These are phyloP conservation scores for Seira musarum DNA, from an alignment of 2,888 invertebrate genomes.

Conservation along the genomic window DNA sequence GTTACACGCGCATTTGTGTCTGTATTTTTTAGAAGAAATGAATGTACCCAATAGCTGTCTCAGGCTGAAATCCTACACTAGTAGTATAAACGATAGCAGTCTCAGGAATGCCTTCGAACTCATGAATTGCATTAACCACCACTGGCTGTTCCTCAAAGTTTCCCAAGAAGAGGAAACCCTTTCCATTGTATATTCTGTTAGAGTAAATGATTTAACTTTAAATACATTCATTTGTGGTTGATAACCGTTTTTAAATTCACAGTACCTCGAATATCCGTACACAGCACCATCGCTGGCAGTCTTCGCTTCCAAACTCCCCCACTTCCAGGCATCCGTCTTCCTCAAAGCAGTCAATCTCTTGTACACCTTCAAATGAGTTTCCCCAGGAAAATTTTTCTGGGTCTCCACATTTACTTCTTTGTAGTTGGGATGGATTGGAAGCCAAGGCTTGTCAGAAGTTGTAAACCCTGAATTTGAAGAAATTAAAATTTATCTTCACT, in stretches of 20 bases:
- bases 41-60: constrained; percentile 36
- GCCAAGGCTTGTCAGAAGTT: constrained; percentile 45
- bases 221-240: not conserved
- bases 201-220: not conserved
- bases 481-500: not conserved
- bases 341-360: constrained; percentile 65
- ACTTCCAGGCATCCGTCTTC: constrained; percentile 71
- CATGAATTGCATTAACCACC: constrained; percentile 26
- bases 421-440: constrained; percentile 70
- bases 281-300: constrained; percentile 31
- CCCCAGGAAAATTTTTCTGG: constrained; percentile 58
- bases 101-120: constrained; percentile 37
- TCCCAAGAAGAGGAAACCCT: constrained; percentile 35
- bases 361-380: constrained; percentile 70
- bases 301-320: constrained; percentile 74
- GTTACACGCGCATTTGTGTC: too few relatives aligned
- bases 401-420: constrained; percentile 70
- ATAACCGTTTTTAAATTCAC: not conserved
- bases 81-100: constrained; percentile 23
- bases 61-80: constrained; percentile 44
- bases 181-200: constrained; percentile 28
- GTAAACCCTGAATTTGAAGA: constrained; percentile 61
- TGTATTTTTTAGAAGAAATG: too few relatives aligned
- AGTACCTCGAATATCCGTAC: constrained; percentile 18
- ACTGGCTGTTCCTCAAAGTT: constrained; percentile 24